These are phyloP conservation scores for Ardeotis arabs DNA, from an alignment of 2,113 vertebrate species.

Conservation along the genomic window DNA sequence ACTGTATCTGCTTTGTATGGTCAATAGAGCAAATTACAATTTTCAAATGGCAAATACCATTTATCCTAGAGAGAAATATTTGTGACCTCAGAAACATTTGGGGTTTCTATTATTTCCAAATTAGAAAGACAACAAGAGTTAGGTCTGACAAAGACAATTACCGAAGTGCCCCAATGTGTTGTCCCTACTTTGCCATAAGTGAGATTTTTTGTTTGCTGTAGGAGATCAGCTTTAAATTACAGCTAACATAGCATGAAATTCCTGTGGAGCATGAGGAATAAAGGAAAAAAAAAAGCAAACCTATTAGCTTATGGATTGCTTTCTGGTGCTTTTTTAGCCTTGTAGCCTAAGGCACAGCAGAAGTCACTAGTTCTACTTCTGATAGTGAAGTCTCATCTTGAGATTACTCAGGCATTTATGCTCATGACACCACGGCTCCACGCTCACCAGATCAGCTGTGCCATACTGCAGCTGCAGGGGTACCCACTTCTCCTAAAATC, in stretches of 20 bases:
- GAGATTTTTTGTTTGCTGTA: background rate
- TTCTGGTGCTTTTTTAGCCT: background rate
- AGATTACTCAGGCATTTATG: background rate
- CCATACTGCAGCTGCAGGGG: background rate
- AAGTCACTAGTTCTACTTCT: background rate
- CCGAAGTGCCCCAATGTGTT: background rate
- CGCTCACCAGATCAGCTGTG: fast-evolving
- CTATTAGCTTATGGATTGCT: background rate
- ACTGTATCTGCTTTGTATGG: background rate
- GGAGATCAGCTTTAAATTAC: constrained; percentile 4
- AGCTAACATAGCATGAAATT: background rate
- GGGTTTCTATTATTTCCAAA: constrained; percentile 14
- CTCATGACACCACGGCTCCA: background rate
- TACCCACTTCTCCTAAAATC: background rate
- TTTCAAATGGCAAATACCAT: background rate
- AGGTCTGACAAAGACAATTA: background rate
- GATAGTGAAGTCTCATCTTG: background rate
- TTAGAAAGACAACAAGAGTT: background rate
- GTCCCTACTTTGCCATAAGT: background rate
- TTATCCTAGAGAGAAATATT: background rate
- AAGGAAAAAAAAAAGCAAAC: background rate
- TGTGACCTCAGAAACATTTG: background rate
- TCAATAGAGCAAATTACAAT: background rate
- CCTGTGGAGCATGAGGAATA: background rate
- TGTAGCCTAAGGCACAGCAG: background rate